phyloP scores from a whole-genome alignment of 2,888 invertebrate species.

The Drosophila buzzatii region DNA sequence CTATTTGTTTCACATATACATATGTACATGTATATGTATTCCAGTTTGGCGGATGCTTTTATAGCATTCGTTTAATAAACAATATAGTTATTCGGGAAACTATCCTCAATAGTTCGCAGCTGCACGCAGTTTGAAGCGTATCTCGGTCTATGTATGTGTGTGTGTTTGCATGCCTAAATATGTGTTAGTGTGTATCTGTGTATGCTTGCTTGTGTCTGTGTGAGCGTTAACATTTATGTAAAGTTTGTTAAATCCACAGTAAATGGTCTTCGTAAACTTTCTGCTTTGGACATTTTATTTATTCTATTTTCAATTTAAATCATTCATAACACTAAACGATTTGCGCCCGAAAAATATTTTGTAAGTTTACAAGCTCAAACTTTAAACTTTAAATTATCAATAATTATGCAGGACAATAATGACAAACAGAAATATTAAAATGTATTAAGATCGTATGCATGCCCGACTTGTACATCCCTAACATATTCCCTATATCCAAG shows the following conservation, averaged over 20 bases:
- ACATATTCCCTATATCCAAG: background rate
- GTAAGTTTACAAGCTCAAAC: slow-evolving; percentile 3
- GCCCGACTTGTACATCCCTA: background rate
- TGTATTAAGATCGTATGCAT: background rate
- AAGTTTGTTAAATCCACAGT: slow-evolving; percentile 2
- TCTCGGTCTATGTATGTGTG: background rate
- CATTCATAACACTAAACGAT: background rate
- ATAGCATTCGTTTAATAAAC: slow-evolving; percentile 16
- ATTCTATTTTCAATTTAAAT: slow-evolving; percentile 5
- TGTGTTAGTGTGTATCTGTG: background rate
- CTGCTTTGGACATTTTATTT: background rate
- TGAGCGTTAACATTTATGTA: slow-evolving; percentile 3
- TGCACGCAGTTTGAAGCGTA: background rate
- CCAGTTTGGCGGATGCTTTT: slow-evolving; percentile 1
- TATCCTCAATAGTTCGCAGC: slow-evolving; percentile 10
- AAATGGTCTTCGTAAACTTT: slow-evolving; percentile 4
- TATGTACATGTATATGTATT: background rate
- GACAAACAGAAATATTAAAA: background rate
- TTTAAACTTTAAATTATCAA: background rate
- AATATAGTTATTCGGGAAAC: slow-evolving; percentile 14
- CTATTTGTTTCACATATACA: background rate
- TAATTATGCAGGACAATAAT: slow-evolving; percentile 3
- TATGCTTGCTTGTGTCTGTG: background rate
- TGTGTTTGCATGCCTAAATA: background rate
- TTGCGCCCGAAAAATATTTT: background rate